phyloP scores from a whole-genome alignment of 2,797 vertebrate species.

The Hydrolagus colliei region DNA sequence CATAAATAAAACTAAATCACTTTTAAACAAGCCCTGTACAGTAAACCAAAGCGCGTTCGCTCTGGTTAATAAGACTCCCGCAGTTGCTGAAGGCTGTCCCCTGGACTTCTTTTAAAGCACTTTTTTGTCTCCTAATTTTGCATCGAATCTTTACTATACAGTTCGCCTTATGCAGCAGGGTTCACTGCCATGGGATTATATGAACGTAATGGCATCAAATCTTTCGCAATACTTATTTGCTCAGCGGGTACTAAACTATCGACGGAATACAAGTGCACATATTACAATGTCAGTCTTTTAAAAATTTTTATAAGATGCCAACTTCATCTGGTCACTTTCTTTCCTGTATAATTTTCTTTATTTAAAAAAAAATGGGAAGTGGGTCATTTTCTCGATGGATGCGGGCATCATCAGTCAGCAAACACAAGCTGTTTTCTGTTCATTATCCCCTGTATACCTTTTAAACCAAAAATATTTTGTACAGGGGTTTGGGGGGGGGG shows the following conservation, averaged over 20 bases:
- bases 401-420: too few relatives aligned
- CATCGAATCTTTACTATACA: slow-evolving; percentile 26
- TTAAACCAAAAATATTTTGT: too few relatives aligned
- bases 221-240: slow-evolving; percentile 18
- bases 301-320: slow-evolving; percentile 27
- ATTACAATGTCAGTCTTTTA: slow-evolving; percentile 27
- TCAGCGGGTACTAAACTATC: slow-evolving; percentile 18
- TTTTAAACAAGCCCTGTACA: slow-evolving; percentile 30
- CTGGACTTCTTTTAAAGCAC: slow-evolving; percentile 23
- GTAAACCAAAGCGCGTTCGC: slow-evolving; percentile 18
- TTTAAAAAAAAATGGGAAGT: too few relatives aligned
- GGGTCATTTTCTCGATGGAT: too few relatives aligned
- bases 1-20: slow-evolving; percentile 32
- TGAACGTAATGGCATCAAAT: slow-evolving; percentile 15
- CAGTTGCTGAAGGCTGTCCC: not conserved
- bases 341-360: too few relatives aligned
- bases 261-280: slow-evolving; percentile 13
- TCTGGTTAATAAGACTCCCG: slow-evolving; percentile 16
- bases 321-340: slow-evolving; percentile 14
- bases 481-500: too few relatives aligned
- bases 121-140: slow-evolving; percentile 21
- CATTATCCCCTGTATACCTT: too few relatives aligned
- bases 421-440: too few relatives aligned
- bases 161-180: slow-evolving; percentile 18
- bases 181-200: slow-evolving; percentile 23